Percentiles rank a stretch among this genome's conserved stretches.
phyloP scores from a whole-genome alignment of 2,797 vertebrate species.

The Spinus pinus region DNA sequence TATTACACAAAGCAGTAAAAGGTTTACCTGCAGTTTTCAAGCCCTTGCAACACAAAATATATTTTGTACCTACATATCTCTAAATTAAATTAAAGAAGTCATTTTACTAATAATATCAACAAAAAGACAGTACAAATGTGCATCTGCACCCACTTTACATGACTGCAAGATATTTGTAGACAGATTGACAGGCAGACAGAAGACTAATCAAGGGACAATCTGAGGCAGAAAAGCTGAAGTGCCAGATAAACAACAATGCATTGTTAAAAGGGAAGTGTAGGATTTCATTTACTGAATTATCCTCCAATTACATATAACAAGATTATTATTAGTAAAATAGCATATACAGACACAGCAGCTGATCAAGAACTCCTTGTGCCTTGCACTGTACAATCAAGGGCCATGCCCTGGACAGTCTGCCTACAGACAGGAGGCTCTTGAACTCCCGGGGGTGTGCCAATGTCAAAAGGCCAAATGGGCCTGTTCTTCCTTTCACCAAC shows the following conservation, averaged over 20 bases:
- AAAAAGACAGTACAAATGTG: not conserved
- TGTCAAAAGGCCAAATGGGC: not conserved
- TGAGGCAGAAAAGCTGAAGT: not conserved
- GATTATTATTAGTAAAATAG: not conserved
- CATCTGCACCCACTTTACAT: not conserved
- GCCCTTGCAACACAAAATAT: not conserved
- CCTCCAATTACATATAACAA: not conserved
- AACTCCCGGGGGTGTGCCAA: fast-evolving
- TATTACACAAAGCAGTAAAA: not conserved
- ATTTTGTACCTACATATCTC: not conserved
- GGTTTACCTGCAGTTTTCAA: not conserved
- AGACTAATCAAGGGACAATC: not conserved
- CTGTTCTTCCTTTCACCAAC: not conserved
- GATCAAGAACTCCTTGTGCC: not conserved
- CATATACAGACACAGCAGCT: not conserved
- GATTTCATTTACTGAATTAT: not conserved
- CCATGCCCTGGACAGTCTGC: not conserved
- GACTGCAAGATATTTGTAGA: not conserved
- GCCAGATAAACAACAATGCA: not conserved
- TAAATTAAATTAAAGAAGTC: not conserved
- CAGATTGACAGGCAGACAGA: not conserved
- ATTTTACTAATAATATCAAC: not conserved
- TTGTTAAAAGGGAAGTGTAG: not conserved
- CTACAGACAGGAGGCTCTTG: not conserved
- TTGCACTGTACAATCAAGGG: not conserved